phyloP scores from a whole-genome alignment of 2,888 invertebrate genomes.

The Eristalis intricaria region DNA sequence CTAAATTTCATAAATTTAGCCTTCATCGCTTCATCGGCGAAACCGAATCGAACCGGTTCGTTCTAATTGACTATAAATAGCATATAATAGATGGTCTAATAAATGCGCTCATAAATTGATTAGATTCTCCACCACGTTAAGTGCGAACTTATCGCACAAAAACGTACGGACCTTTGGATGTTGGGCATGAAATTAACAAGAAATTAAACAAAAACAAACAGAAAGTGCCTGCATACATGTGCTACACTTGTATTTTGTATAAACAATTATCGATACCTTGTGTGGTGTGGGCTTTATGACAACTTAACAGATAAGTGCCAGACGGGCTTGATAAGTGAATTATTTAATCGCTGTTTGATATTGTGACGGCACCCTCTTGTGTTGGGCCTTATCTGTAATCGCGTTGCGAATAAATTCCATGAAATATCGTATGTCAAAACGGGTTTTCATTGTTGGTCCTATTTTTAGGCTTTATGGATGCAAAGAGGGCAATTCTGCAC shows the following conservation, averaged over 20 bases:
- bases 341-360: slow-evolving; percentile 26
- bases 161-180: not conserved
- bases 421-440: not conserved
- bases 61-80: slow-evolving; percentile 30
- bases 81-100: slow-evolving; percentile 28
- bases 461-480: not conserved
- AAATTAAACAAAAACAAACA: not conserved
- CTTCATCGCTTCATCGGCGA: not conserved
- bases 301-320: slow-evolving; percentile 38
- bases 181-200: not conserved
- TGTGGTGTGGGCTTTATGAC: not conserved
- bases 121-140: not conserved
- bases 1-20: slow-evolving; percentile 26
- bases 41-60: not conserved
- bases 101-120: slow-evolving; percentile 21
- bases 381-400: slow-evolving; percentile 11
- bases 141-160: not conserved
- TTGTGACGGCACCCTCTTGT: not conserved
- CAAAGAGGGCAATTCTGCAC: not conserved
- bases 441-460: not conserved
- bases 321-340: slow-evolving; percentile 32
- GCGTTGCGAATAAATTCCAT: slow-evolving; percentile 2
- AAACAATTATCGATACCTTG: slow-evolving; percentile 18
- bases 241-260: slow-evolving; percentile 7
- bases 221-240: not conserved